A percentile compares a stretch with the other conserved stretches of the same genome.
Conservation (phyloP, 2,888 invertebrate genomes). For the Aplocera efformata region DNA sequence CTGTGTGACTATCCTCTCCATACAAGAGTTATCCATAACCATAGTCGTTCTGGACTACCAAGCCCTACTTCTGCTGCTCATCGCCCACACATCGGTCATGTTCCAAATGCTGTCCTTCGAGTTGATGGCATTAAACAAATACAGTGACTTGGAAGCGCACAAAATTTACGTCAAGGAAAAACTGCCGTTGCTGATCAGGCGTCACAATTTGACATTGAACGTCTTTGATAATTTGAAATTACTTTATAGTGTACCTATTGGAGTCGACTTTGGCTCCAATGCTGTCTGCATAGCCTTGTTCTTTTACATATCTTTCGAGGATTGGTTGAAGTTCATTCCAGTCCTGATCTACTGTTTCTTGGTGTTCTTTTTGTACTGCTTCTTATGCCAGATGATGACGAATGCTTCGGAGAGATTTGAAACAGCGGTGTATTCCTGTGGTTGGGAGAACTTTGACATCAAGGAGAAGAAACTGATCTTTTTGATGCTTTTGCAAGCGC, state of each 20-base stretch:
- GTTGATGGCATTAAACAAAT: constrained; percentile 40
- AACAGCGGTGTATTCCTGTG: constrained; percentile 58
- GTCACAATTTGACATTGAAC: constrained; percentile 47
- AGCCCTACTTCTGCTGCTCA: constrained; percentile 50
- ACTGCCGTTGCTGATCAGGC: constrained; percentile 41
- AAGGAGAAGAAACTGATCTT: constrained; percentile 51
- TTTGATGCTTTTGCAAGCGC: constrained; percentile 54
- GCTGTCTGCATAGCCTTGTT: constrained; percentile 57
- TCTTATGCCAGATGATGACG: constrained; percentile 56
- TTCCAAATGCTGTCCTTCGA: constrained; percentile 55
- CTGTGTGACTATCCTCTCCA: constrained; percentile 41
- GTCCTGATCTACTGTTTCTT: constrained; percentile 53
- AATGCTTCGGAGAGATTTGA: constrained; percentile 59
- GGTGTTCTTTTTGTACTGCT: constrained; percentile 64
- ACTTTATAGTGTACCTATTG: constrained; percentile 58
- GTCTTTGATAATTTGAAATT: constrained; percentile 44
- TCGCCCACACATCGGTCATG: constrained; percentile 58
- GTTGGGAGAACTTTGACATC: constrained; percentile 62
- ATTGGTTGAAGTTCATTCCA: constrained; percentile 54
- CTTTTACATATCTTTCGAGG: constrained; percentile 50
- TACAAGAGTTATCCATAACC: constrained; percentile 47
- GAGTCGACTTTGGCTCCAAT: constrained; percentile 59
- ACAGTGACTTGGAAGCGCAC: constrained; percentile 27
- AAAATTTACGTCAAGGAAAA: constrained; percentile 37
- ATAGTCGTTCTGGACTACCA: constrained; percentile 53